Conservation (phyloP, 2,888 invertebrate species). For the Epistrophe eligans region DNA sequence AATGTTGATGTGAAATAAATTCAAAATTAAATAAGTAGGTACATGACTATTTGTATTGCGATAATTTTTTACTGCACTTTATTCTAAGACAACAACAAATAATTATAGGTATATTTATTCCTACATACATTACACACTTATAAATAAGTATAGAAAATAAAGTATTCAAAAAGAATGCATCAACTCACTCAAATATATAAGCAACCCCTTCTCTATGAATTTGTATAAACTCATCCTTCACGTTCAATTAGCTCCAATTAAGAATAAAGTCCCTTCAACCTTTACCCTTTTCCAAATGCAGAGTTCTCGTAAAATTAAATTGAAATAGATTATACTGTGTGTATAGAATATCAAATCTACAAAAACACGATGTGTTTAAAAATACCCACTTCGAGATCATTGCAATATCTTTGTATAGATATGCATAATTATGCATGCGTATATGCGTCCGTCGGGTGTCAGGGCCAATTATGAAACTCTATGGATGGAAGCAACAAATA, state of each 20-base stretch:
- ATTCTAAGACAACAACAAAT: too few species aligned
- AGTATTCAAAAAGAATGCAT: not conserved
- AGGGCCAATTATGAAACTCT: conserved; percentile 73
- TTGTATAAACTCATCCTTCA: conserved; percentile 53
- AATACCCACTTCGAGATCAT: conserved; percentile 43
- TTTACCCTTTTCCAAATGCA: not conserved
- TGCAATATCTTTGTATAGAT: not conserved
- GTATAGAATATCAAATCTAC: conserved; percentile 26
- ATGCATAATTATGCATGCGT: not conserved
- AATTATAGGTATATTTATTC: too few species aligned
- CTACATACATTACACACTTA: too few species aligned
- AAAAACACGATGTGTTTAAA: conserved; percentile 33
- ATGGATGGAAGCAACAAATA: conserved; percentile 76
- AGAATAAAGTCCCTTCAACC: conserved; percentile 44
- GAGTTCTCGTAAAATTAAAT: conserved; percentile 37
- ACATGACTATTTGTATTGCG: too few species aligned
- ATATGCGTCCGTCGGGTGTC: conserved; percentile 58
- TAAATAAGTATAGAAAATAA: too few species aligned
- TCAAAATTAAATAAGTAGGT: too few species aligned
- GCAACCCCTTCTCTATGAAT: conserved; percentile 29
- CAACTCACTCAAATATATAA: not conserved
- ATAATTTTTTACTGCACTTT: too few species aligned
- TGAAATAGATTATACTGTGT: conserved; percentile 30
- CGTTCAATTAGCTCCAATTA: conserved; percentile 73
- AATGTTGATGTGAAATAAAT: too few species aligned